These are phyloP conservation scores for Dicerorhinus sumatrensis DNA, from an alignment of 2,113 vertebrate genomes.

Conservation along the genomic window DNA sequence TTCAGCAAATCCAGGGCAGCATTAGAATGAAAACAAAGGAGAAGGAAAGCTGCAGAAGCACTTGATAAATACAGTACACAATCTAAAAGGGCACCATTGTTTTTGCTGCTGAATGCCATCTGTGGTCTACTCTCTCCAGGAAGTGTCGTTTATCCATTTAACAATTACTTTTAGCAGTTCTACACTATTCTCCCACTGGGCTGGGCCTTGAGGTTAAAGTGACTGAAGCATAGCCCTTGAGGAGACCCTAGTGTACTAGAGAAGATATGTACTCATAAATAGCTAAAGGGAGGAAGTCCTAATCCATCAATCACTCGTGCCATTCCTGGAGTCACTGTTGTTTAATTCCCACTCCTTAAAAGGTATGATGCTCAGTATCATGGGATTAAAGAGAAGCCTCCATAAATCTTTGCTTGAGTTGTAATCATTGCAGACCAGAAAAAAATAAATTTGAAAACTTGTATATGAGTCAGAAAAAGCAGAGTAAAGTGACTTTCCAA, in stretches of 20 bases:
- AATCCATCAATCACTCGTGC: not conserved
- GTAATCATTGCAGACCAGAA: not conserved
- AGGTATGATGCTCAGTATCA: not conserved
- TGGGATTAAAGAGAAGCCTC: not conserved
- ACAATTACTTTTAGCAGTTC: not conserved
- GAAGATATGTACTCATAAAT: not conserved
- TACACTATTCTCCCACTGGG: not conserved
- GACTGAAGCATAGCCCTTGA: not conserved
- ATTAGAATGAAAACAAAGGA: not conserved
- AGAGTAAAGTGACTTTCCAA: not conserved
- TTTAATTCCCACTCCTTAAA: not conserved
- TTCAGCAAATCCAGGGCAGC: not conserved
- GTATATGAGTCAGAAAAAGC: not conserved
- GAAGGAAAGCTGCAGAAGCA: not conserved
- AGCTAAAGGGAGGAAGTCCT: not conserved
- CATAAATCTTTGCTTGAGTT: constrained; percentile 22
- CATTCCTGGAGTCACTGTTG: not conserved
- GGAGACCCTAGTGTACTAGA: not conserved
- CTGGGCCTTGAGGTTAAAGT: not conserved
- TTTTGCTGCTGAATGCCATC: not conserved
- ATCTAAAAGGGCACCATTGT: not conserved
- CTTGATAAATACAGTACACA: not conserved
- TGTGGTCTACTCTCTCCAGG: not conserved
- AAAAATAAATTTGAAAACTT: not conserved
- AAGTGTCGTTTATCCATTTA: constrained; percentile 7